These are phyloP conservation scores for Hirtodrosophila cameraria DNA, from an alignment of 2,888 invertebrate genomes.

Conservation along the genomic window DNA sequence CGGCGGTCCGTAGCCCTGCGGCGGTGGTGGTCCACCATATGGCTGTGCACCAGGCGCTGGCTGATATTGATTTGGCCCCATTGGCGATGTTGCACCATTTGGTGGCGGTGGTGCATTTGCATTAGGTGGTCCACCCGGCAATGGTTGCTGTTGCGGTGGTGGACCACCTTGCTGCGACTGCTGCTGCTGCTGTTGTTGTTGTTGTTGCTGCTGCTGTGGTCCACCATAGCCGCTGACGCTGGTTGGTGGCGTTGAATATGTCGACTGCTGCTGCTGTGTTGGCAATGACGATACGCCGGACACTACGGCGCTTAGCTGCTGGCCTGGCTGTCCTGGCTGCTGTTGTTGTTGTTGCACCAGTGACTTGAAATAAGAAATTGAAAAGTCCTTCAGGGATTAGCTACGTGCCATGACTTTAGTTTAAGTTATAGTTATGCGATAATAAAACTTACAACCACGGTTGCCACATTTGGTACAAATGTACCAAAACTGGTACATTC, in stretches of 20 bases:
- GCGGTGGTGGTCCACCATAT: constrained; percentile 81
- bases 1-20: constrained; percentile 82
- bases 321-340: constrained; percentile 47
- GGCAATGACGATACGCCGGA: constrained; percentile 79
- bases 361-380: constrained; percentile 44
- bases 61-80: constrained; percentile 83
- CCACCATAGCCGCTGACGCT: constrained; percentile 73
- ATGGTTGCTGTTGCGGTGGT: constrained; percentile 74
- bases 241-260: constrained; percentile 82
- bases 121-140: constrained; percentile 80
- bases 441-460: no score
- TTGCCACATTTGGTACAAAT: no score
- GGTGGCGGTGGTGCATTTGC: constrained; percentile 81
- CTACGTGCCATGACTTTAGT: no score
- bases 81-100: constrained; percentile 81
- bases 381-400: no score
- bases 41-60: constrained; percentile 83
- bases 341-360: constrained; percentile 69
- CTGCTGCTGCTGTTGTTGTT: constrained; percentile 64
- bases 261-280: constrained; percentile 80
- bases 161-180: constrained; percentile 64
- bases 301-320: constrained; percentile 64
- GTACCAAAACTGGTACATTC: no score
- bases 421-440: no score
- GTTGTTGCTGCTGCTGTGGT: constrained; percentile 73